These are phyloP conservation scores for Otolemur garnettii DNA, from an alignment of 2,113 vertebrate species.

Conservation along the genomic window DNA sequence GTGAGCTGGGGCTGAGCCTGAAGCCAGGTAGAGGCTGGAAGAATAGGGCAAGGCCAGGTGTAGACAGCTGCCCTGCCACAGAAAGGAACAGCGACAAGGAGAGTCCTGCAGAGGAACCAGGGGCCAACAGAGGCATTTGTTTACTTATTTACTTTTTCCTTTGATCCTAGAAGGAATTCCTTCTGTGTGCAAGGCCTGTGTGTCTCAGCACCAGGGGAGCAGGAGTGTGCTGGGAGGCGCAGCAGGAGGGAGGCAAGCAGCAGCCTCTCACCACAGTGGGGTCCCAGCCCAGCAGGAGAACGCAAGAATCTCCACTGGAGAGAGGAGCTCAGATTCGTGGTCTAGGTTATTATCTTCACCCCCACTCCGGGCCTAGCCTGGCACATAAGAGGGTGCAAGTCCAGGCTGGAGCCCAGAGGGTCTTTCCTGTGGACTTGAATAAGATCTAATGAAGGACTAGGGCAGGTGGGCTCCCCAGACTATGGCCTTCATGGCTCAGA, in stretches of 20 bases:
- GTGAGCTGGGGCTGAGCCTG: not conserved
- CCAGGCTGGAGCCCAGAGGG: too few relatives aligned
- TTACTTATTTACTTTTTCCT: not conserved
- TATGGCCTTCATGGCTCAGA: not conserved
- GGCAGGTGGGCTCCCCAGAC: not conserved
- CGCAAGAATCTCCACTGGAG: too few relatives aligned
- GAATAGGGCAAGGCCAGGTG: too few relatives aligned
- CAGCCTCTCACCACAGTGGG: not conserved
- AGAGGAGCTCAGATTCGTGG: not conserved
- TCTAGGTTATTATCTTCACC: not conserved
- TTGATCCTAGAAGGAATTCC: not conserved
- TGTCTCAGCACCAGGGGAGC: not conserved
- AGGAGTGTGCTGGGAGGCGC: too few relatives aligned
- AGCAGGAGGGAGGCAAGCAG: too few relatives aligned
- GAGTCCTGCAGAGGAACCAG: not conserved
- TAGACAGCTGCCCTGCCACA: too few relatives aligned
- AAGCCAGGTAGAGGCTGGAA: not conserved
- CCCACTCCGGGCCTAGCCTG: too few relatives aligned
- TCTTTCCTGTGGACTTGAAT: not conserved
- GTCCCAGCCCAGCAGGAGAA: too few relatives aligned
- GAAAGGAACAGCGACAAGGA: not conserved
- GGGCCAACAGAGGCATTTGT: too few relatives aligned
- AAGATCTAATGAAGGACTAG: not conserved
- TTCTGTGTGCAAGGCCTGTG: not conserved
- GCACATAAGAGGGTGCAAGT: not conserved